Conservation (phyloP, 2,888 invertebrate species). For the Metopia argyrocephala region DNA sequence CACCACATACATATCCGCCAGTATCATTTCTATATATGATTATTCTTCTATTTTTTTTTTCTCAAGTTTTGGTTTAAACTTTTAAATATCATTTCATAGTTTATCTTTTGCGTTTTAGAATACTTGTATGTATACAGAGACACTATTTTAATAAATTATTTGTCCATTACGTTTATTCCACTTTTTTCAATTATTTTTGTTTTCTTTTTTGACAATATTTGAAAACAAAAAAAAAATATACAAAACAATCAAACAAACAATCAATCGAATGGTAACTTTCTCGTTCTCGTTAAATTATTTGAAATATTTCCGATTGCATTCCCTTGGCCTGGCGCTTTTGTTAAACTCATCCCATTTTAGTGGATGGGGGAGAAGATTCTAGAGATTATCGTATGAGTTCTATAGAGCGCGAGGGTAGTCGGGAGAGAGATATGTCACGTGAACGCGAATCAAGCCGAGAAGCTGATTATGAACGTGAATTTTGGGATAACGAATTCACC, state of each 20-base stretch:
- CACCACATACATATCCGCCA: constrained; percentile 25
- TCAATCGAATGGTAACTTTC: constrained; percentile 56
- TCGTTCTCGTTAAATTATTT: constrained; percentile 47
- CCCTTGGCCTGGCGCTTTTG: constrained; percentile 68
- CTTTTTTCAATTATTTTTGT: constrained; percentile 57
- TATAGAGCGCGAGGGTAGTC: constrained; percentile 80
- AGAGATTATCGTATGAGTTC: constrained; percentile 82
- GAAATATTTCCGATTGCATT: constrained; percentile 52
- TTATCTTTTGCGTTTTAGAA: not conserved
- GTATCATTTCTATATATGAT: constrained; percentile 19
- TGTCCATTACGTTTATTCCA: constrained; percentile 61
- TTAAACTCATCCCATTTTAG: constrained; percentile 76
- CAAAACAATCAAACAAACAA: constrained; percentile 27
- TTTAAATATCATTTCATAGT: no score
- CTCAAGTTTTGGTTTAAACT: no score
- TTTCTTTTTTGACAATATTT: constrained; percentile 25
- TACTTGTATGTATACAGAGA: constrained; percentile 29
- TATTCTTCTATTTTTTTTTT: not conserved
- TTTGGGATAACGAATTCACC: constrained; percentile 75
- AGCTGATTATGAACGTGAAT: constrained; percentile 71
- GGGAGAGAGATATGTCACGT: constrained; percentile 72
- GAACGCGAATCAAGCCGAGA: constrained; percentile 70
- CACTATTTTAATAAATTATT: constrained; percentile 59
- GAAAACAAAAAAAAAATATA: constrained; percentile 34
- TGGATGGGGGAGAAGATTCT: constrained; percentile 79